A percentile compares a stretch with the other conserved stretches of the same genome.
These are phyloP conservation scores for Masticophis lateralis DNA, from an alignment of 2,797 vertebrate species.

Conservation along the genomic window DNA sequence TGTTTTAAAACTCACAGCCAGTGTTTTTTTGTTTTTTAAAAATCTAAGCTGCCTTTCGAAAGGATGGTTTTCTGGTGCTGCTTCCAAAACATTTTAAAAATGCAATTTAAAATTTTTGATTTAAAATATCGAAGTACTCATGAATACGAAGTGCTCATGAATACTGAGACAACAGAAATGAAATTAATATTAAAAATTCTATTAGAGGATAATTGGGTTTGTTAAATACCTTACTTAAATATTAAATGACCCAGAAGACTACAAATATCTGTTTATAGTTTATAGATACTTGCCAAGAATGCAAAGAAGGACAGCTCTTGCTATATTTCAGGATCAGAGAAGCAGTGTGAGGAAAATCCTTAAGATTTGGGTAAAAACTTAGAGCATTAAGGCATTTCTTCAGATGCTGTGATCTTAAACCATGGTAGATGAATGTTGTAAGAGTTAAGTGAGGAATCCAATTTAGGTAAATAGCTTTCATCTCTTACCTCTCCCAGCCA, in stretches of 20 bases:
- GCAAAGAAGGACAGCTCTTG: neutral
- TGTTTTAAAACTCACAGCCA: neutral
- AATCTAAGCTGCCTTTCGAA: neutral
- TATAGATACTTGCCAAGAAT: neutral
- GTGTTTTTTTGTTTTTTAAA: neutral
- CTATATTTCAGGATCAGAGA: neutral
- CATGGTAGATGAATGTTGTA: neutral
- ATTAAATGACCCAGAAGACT: neutral
- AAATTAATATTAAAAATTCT: neutral
- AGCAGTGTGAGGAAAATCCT: neutral
- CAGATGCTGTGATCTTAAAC: neutral
- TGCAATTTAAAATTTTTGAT: neutral
- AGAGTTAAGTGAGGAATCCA: slow-evolving; percentile 36
- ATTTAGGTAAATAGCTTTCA: neutral
- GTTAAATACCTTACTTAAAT: neutral
- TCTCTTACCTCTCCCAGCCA: slow-evolving; percentile 30
- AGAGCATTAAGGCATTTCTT: neutral
- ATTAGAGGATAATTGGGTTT: neutral
- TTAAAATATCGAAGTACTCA: neutral
- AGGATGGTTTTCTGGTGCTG: neutral
- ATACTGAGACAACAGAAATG: neutral
- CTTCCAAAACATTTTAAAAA: neutral
- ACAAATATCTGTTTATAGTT: neutral
- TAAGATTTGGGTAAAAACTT: neutral
- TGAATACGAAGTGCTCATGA: neutral